These are phyloP conservation scores for Ploceus nigricollis DNA, from an alignment of 2,113 vertebrate species.

Conservation along the genomic window DNA sequence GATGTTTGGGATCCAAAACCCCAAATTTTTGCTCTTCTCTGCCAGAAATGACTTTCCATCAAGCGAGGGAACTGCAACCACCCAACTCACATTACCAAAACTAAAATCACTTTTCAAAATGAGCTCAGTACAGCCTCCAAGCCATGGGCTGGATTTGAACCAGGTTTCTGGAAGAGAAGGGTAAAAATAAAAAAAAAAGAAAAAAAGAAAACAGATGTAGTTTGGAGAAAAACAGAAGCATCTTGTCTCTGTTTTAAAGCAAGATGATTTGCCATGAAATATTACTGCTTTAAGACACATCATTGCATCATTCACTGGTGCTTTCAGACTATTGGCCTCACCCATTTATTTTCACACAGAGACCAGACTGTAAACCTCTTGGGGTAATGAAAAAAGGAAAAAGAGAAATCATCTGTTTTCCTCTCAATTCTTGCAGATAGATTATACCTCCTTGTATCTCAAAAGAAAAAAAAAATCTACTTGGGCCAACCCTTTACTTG, in stretches of 20 bases:
- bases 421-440: neutral
- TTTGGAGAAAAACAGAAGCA: neutral
- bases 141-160: neutral
- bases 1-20: neutral
- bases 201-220: neutral
- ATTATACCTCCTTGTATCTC: neutral
- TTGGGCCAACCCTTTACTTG: neutral
- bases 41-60: neutral
- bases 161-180: neutral
- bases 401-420: neutral
- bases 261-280: constrained; percentile 24
- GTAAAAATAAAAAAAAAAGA: neutral
- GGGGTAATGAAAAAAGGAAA: neutral
- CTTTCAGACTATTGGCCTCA: constrained; percentile 4
- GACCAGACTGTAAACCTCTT: neutral
- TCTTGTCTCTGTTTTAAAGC: neutral
- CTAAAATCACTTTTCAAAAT: neutral
- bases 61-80: neutral
- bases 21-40: neutral
- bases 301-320: constrained; percentile 18
- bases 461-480: neutral
- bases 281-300: constrained; percentile 10
- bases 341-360: constrained; percentile 16
- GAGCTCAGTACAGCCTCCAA: neutral
- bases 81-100: neutral